Conservation (phyloP, 1,140 invertebrate species). For the Brachionus sp. region DNA sequence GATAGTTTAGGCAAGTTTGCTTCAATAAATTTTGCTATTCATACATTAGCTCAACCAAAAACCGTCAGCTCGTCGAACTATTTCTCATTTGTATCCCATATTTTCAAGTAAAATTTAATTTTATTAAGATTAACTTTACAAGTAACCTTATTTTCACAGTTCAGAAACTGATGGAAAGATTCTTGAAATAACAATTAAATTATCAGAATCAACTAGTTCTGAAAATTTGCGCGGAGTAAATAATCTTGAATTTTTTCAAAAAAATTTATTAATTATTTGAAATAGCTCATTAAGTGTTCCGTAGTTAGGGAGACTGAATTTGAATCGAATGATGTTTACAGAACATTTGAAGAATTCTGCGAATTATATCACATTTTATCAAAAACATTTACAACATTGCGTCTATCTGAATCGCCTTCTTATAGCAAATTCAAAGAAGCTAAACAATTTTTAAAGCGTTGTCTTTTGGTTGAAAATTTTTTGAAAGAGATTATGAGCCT, state of each 20-base stretch:
- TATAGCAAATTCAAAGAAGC: constrained; percentile 31
- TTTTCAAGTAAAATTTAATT: constrained; percentile 44
- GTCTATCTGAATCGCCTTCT: background rate
- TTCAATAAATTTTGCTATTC: constrained; percentile 36
- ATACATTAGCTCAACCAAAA: constrained; percentile 38
- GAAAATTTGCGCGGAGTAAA: background rate
- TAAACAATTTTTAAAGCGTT: background rate
- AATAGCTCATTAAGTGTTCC: background rate
- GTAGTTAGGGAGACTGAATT: constrained; percentile 16
- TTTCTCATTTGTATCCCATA: constrained; percentile 36
- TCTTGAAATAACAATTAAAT: background rate
- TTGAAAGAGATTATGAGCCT: background rate
- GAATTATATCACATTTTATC: constrained; percentile 14
- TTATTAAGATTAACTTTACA: too few relatives aligned
- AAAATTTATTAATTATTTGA: background rate
- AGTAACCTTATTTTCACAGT: too few relatives aligned
- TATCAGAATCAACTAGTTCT: background rate
- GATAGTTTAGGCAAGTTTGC: constrained; percentile 43
- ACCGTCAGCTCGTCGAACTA: constrained; percentile 32
- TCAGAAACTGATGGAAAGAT: constrained; percentile 35
- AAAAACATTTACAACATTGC: constrained; percentile 5
- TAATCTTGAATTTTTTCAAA: too few relatives aligned
- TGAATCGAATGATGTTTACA: constrained; percentile 31
- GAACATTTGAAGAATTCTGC: constrained; percentile 46
- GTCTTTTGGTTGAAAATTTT: background rate